A percentile compares a stretch with the other conserved stretches of the same genome.
Conservation (phyloP, 2,888 invertebrate species). For the Serrognathus titanus region DNA sequence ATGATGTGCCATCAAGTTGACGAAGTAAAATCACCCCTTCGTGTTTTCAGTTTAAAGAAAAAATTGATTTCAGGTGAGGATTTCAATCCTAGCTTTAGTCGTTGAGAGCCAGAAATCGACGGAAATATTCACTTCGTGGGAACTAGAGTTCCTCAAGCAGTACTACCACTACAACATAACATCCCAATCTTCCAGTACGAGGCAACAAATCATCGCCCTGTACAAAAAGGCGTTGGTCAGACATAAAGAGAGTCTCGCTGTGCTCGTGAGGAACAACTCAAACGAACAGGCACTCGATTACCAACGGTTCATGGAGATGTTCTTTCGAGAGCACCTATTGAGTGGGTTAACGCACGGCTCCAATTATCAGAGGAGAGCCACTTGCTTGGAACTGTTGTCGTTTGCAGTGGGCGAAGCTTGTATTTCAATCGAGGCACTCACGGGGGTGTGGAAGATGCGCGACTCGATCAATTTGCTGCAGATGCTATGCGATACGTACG, state of each 20-base stretch:
- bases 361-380: slow-evolving; percentile 36
- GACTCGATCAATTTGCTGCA: slow-evolving; percentile 29
- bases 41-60: neutral
- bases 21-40: slow-evolving; percentile 50
- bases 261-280: slow-evolving; percentile 28
- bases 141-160: slow-evolving; percentile 60
- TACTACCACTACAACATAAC: slow-evolving; percentile 69
- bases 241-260: slow-evolving; percentile 50
- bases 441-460: slow-evolving; percentile 51
- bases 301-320: slow-evolving; percentile 24
- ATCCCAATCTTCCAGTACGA: slow-evolving; percentile 63
- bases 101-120: slow-evolving; percentile 74
- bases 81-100: slow-evolving; percentile 65
- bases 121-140: slow-evolving; percentile 58
- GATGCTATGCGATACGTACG: slow-evolving; percentile 64
- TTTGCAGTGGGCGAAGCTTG: slow-evolving; percentile 36
- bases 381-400: slow-evolving; percentile 37
- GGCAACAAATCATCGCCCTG: slow-evolving; percentile 65
- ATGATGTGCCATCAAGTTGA: slow-evolving; percentile 59
- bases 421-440: slow-evolving; percentile 44
- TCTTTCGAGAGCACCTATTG: slow-evolving; percentile 21
- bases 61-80: slow-evolving; percentile 55
- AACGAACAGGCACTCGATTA: slow-evolving; percentile 22
- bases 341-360: slow-evolving; percentile 34
- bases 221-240: slow-evolving; percentile 66